Conservation (phyloP, 2,797 vertebrate genomes). For the Poeciliopsis gracilis region DNA sequence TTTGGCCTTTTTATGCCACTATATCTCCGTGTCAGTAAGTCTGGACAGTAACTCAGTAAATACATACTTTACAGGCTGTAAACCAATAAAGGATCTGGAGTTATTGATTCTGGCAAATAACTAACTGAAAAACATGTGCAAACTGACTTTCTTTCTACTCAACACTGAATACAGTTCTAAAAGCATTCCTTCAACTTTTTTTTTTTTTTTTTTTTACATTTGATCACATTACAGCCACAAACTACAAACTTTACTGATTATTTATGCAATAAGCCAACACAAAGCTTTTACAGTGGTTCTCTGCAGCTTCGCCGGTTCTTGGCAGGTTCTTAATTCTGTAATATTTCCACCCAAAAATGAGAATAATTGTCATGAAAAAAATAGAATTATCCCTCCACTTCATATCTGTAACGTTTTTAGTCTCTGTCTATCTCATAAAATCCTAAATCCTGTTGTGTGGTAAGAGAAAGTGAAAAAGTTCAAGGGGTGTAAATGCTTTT, state of each 20-base stretch:
- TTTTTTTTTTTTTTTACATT: background rate
- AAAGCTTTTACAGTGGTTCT: background rate
- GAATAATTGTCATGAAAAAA: background rate
- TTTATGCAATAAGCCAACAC: background rate
- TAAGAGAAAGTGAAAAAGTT: conserved; percentile 2
- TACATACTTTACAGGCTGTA: conserved; percentile 32
- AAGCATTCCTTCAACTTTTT: background rate
- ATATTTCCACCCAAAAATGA: background rate
- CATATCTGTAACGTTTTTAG: background rate
- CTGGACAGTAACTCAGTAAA: conserved; percentile 48
- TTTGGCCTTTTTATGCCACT: conserved; percentile 45
- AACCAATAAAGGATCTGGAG: conserved; percentile 12
- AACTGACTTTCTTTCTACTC: background rate
- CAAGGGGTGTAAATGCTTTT: background rate
- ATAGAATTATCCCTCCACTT: background rate
- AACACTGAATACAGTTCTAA: background rate
- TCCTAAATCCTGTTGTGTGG: background rate
- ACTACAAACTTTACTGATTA: background rate
- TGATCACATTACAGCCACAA: background rate
- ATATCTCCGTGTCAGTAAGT: conserved; percentile 38
- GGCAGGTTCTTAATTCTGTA: background rate
- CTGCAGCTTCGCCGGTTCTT: background rate
- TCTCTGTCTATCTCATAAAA: background rate
- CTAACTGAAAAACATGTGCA: background rate
- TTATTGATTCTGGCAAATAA: conserved; percentile 3